A percentile compares a stretch with the other conserved stretches of the same genome.
These are phyloP conservation scores for Xestia rhomboidea DNA, from an alignment of 2,888 invertebrate genomes.

Conservation along the genomic window DNA sequence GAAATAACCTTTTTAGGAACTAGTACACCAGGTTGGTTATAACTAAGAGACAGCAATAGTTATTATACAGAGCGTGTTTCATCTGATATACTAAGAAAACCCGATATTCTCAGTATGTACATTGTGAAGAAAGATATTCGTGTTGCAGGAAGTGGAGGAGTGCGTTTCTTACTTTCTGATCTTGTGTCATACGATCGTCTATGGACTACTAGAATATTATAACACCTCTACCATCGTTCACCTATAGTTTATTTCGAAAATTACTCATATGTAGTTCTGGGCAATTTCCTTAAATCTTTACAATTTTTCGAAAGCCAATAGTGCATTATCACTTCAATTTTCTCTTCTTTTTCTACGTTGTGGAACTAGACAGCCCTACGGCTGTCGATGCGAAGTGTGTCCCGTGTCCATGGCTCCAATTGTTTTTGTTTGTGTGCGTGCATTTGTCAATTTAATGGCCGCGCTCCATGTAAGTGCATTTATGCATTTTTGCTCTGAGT, in stretches of 20 bases:
- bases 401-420: slow-evolving; percentile 63
- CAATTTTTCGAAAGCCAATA: neutral
- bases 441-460: slow-evolving; percentile 76
- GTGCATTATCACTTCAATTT: neutral
- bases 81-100: neutral
- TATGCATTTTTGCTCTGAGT: slow-evolving; percentile 68
- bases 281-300: neutral
- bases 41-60: neutral
- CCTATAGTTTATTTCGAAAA: neutral
- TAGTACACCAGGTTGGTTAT: neutral
- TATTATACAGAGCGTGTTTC: neutral
- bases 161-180: neutral
- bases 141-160: neutral
- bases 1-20: neutral
- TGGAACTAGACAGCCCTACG: slow-evolving; percentile 31
- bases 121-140: neutral
- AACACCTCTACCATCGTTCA: neutral
- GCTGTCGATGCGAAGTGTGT: slow-evolving; percentile 50
- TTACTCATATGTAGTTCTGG: neutral
- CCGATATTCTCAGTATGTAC: neutral
- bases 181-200: neutral
- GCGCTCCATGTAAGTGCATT: slow-evolving; percentile 65
- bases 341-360: neutral
- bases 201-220: neutral
- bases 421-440: slow-evolving; percentile 72